These are phyloP conservation scores for Ophioderma brevispina DNA, from an alignment of 35 echinoderm and acorn worm species.

Conservation along the genomic window DNA sequence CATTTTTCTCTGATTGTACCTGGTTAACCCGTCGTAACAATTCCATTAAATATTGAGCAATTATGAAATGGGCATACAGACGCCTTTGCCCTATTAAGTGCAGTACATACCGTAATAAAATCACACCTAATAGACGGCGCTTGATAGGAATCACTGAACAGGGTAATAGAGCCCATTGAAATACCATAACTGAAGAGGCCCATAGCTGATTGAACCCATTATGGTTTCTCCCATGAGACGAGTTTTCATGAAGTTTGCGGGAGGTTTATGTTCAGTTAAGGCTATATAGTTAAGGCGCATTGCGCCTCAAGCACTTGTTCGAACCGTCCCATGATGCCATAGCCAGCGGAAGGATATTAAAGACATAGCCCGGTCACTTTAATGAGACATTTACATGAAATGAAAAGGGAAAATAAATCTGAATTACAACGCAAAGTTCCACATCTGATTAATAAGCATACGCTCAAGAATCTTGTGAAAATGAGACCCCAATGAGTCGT, in stretches of 20 bases:
- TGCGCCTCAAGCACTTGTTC: not conserved
- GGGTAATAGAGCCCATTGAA: constrained; percentile 1
- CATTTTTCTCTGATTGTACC: not conserved
- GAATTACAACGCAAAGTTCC: not conserved
- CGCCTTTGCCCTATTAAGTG: constrained; percentile 12
- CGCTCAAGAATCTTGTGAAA: not conserved
- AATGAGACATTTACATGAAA: constrained; percentile 4
- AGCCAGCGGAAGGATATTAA: not conserved
- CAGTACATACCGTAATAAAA: not conserved
- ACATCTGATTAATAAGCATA: not conserved
- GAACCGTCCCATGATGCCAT: not conserved
- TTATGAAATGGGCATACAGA: constrained; percentile 10
- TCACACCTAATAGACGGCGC: not conserved
- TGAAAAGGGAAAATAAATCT: not conserved
- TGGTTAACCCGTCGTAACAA: not conserved
- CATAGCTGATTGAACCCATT: constrained; percentile 4
- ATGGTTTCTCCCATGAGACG: not conserved
- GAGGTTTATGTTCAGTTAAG: constrained; percentile 13
- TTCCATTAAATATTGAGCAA: constrained; percentile 11
- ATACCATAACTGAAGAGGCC: constrained; percentile 12
- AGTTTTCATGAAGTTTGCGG: not conserved
- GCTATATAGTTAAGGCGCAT: constrained; percentile 4
- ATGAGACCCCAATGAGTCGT: constrained; percentile 12
- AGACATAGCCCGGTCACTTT: not conserved
- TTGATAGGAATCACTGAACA: not conserved